Evolutionary conservation across 2,113 vertebrate genomes (phyloP).

Genomic region (Chaetorhynchus papuensis): DNA sequence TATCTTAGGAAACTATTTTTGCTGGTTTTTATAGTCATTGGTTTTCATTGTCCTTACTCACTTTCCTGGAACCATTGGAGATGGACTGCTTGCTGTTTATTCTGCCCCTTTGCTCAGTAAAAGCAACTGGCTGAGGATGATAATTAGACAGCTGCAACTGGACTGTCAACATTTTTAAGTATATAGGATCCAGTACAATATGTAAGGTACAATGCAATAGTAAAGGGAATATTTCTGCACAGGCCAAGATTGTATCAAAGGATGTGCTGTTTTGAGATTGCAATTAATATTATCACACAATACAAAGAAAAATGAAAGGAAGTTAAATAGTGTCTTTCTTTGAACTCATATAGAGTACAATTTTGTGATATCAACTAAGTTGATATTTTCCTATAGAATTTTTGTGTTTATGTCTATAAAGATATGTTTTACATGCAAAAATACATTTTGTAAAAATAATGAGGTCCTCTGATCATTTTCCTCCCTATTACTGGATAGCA

Average conservation of each 20-base stretch:
- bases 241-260: neutral
- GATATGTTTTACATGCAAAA: constrained; percentile 62
- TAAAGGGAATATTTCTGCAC: constrained; percentile 33
- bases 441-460: constrained; percentile 65
- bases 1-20: neutral
- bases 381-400: neutral
- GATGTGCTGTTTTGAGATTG: constrained; percentile 14
- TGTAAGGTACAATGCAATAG: neutral
- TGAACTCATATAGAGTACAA: neutral
- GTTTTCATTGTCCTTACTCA: neutral
- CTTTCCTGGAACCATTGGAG: neutral
- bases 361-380: constrained; percentile 24
- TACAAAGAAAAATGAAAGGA: neutral
- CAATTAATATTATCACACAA: neutral
- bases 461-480: constrained; percentile 60
- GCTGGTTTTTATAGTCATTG: neutral
- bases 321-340: neutral
- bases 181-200: neutral
- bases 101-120: neutral
- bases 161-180: constrained; percentile 3
- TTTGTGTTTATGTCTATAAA: constrained; percentile 59
- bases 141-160: neutral
- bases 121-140: neutral
- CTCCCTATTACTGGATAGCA: constrained; percentile 46
- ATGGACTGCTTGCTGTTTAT: neutral